phyloP scores from a whole-genome alignment of 2,888 invertebrate species.

The Caenorhabditis drosophilae region DNA sequence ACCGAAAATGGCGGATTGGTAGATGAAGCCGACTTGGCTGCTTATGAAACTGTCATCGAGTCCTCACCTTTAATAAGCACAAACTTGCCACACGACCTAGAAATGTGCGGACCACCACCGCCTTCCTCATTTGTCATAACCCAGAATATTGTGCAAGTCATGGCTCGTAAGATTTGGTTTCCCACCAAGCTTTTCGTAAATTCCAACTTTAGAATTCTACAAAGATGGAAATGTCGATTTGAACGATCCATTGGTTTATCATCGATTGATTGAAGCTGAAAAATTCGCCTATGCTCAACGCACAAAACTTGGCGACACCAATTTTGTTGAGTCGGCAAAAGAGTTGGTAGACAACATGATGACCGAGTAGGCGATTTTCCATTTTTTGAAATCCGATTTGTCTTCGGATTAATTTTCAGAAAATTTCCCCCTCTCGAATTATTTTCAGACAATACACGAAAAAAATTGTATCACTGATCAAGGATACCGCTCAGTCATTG shows the following conservation, averaged over 20 bases:
- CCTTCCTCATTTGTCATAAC: constrained; percentile 86
- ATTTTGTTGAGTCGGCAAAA: constrained; percentile 77
- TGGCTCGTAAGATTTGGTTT: constrained; percentile 74
- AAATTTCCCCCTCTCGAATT: background rate
- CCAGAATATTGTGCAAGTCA: constrained; percentile 81
- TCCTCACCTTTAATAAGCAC: constrained; percentile 53
- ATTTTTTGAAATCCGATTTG: too few relatives aligned
- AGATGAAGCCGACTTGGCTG: constrained; percentile 57
- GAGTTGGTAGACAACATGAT: constrained; percentile 77
- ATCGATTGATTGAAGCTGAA: constrained; percentile 84
- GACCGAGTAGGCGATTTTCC: constrained; percentile 72
- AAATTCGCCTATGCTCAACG: constrained; percentile 86
- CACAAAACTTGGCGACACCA: constrained; percentile 75
- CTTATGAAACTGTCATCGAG: constrained; percentile 59
- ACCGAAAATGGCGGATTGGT: constrained; percentile 55
- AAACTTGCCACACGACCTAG: constrained; percentile 72
- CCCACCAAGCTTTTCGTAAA: too few relatives aligned
- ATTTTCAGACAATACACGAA: constrained; percentile 52
- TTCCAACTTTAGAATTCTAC: constrained; percentile 58
- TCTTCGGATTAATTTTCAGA: background rate
- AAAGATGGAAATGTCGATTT: constrained; percentile 54
- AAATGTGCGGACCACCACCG: constrained; percentile 81
- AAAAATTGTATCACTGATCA: constrained; percentile 53
- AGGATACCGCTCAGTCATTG: constrained; percentile 58
- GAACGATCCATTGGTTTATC: constrained; percentile 76